These are phyloP conservation scores for Grammomys surdaster DNA, from an alignment of 2,113 vertebrate genomes.

Conservation along the genomic window DNA sequence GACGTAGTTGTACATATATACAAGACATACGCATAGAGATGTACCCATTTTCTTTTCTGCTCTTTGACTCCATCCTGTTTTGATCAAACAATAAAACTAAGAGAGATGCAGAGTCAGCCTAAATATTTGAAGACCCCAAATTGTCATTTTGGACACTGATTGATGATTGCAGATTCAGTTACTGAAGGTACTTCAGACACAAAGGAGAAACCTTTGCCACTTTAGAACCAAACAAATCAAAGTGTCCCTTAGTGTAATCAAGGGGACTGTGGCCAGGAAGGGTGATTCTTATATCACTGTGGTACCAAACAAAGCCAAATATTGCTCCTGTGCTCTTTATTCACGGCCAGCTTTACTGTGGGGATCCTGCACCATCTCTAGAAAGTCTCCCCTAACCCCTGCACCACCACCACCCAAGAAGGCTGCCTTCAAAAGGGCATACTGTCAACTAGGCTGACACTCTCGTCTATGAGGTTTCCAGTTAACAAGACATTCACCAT, in stretches of 20 bases:
- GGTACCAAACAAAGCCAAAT: background rate
- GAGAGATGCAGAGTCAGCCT: background rate
- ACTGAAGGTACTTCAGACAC: background rate
- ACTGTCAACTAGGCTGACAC: fast-evolving
- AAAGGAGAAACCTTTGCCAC: background rate
- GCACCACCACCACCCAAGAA: background rate
- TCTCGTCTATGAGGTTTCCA: conserved; percentile 28
- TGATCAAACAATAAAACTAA: background rate
- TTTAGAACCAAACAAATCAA: background rate
- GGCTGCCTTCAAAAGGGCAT: background rate
- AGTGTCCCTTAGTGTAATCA: background rate
- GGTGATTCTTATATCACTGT: background rate
- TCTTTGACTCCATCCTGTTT: background rate
- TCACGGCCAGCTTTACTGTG: background rate
- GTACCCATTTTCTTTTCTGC: background rate
- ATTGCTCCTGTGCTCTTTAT: background rate
- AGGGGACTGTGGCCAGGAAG: background rate
- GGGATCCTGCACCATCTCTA: background rate
- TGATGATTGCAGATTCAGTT: background rate
- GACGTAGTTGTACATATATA: background rate
- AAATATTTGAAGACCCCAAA: background rate
- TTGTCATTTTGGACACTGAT: background rate
- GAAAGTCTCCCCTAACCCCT: background rate
- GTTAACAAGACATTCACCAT: conserved; percentile 35
- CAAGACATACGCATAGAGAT: background rate